Evolutionary conservation across 2,113 vertebrate species (phyloP).

Genomic region (Globicephala melas): DNA sequence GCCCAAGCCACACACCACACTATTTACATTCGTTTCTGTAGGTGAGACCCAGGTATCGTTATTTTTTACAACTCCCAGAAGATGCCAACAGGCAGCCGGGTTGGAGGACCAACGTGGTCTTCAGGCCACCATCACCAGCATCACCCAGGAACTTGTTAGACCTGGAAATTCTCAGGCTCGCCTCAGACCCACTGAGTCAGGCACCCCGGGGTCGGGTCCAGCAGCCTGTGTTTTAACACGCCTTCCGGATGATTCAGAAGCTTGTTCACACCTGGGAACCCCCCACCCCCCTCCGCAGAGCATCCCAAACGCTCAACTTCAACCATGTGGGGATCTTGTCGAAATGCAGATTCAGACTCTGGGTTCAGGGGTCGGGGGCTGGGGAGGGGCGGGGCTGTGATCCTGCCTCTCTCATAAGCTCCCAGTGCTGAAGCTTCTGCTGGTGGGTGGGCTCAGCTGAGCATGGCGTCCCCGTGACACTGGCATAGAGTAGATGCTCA

Average conservation of each 20-base stretch:
- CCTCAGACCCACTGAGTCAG: rapidly evolving
- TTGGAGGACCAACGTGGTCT: background rate
- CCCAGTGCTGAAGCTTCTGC: too few species aligned
- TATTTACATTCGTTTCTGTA: background rate
- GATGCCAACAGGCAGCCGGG: rapidly evolving
- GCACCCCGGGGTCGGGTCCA: too few species aligned
- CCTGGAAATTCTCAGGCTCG: background rate
- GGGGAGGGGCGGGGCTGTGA: background rate
- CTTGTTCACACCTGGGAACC: background rate
- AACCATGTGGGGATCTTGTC: background rate
- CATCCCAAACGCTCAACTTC: rapidly evolving
- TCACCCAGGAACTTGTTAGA: background rate
- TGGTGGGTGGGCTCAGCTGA: background rate
- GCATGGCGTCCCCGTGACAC: background rate
- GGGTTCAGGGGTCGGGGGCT: too few species aligned
- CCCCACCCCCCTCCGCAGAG: rapidly evolving
- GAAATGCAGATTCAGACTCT: too few species aligned
- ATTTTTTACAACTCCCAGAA: background rate
- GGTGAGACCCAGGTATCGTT: rapidly evolving
- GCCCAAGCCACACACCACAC: background rate
- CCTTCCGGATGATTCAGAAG: background rate
- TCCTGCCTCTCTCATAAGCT: rapidly evolving
- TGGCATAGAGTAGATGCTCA: background rate
- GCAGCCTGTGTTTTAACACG: rapidly evolving
- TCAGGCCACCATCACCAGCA: background rate